A percentile compares a stretch with the other conserved stretches of the same genome.
Conservation (phyloP, 2,113 vertebrate genomes). For the Gasterosteus aculeatus region DNA sequence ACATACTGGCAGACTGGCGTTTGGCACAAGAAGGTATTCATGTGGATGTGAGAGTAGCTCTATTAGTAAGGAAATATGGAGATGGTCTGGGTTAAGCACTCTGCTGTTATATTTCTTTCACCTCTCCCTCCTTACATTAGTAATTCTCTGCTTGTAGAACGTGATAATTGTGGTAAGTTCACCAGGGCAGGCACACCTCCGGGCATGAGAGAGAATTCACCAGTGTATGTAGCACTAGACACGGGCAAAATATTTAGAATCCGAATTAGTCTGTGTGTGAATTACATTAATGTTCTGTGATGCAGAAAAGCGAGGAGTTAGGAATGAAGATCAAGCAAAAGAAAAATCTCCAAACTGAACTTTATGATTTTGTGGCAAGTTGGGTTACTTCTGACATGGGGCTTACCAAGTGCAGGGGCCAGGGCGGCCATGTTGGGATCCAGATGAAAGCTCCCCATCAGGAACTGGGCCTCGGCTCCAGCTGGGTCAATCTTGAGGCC, state of each 20-base stretch:
- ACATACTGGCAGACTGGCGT: constrained; percentile 1
- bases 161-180: constrained; percentile 35
- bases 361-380: constrained; percentile 15
- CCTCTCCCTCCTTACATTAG: constrained; percentile 1
- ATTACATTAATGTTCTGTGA: neutral
- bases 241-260: neutral
- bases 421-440: constrained; percentile 91
- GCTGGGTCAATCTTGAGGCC: constrained; percentile 91
- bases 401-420: constrained; percentile 93
- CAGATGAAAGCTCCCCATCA: constrained; percentile 94
- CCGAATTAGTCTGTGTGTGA: constrained; percentile 4
- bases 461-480: constrained; percentile 89
- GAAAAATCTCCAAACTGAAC: neutral
- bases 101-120: constrained; percentile 1
- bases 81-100: neutral
- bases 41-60: neutral
- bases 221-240: neutral
- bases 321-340: neutral
- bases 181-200: constrained; percentile 40
- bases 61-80: neutral
- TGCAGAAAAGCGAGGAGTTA: constrained; percentile 3
- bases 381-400: neutral
- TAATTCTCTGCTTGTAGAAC: constrained; percentile 30
- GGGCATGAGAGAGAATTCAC: constrained; percentile 24
- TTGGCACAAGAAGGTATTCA: constrained; percentile 3